Base-by-base conservation (phyloP, 30 jellyfish, hydroid and myxozoan species). In the Turritopsis dohrnii region DNA sequence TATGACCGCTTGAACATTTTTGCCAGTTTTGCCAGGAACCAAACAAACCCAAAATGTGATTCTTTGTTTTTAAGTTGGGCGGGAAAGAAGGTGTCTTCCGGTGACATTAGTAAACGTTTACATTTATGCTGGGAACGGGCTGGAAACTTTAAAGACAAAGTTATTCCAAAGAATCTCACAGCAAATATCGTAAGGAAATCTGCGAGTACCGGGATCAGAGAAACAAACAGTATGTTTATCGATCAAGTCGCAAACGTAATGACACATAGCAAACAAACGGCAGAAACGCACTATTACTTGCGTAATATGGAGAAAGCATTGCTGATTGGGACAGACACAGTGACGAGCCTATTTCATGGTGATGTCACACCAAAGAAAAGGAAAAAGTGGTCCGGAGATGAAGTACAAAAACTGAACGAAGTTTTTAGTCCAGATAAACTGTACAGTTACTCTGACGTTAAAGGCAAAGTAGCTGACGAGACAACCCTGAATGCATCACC, bases 21-120 rank as follows among this genome's bases (percentile, higher is more conserved):
- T n/a, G 65, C 23, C 19, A 71, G 23, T 26, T 24, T 7, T 24
- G 65, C 65, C 0, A 19, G 83, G n/a, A 26, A 20, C 13, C 83
- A 74, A 74, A 26, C 65, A 9, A 74, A 74, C 13, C 83, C 83
- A 23, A 74, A 52, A 22, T 26, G 18, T 0, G 65, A 1, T 3
- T 29, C 13, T n/a, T 72, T 74, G 73, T 74, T 74, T 30, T 22
- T 74, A 24, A 74, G 65, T 22, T 74, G 83, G 83, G 28, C 83
- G 28, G 83, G 83, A 74, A 74, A n/a, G 23, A 29, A 26, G 16
- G 65, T 74, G 0, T 21, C 28, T n/a, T 74, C 65, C 0, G 54
- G 65, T n/a, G 83, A 74, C 23, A 26, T 29, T 0, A 24, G 65
- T 9, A 74, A 74, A 74, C 24, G 54, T 9, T 52, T 74, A 18